Percentiles rank a stretch among this genome's conserved stretches.
These are phyloP conservation scores for Pygmarrhopalites habei DNA, from an alignment of 1,140 invertebrate genomes.

Conservation along the genomic window DNA sequence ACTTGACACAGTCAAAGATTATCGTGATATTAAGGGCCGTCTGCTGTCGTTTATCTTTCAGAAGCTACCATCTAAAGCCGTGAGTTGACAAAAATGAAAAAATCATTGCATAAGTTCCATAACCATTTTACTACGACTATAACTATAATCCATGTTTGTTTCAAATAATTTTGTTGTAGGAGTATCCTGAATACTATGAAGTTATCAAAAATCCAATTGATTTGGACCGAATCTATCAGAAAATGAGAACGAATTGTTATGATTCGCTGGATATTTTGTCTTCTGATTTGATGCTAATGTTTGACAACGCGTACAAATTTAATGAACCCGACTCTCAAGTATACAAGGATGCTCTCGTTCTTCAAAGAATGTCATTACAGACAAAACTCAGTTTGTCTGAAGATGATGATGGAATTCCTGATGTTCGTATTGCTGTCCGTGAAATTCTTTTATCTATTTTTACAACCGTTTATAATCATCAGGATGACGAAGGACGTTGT, in stretches of 20 bases:
- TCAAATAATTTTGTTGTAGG: conserved; percentile 47
- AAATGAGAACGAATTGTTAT: conserved; percentile 71
- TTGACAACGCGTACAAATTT: conserved; percentile 98
- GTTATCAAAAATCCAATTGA: conserved; percentile 96
- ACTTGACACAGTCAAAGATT: conserved; percentile 83
- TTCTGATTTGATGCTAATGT: conserved; percentile 91
- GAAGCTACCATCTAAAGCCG: conserved; percentile 84
- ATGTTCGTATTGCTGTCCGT: conserved; percentile 79
- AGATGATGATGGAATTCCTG: conserved; percentile 76
- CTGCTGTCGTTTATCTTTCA: conserved; percentile 86
- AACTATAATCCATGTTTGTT: conserved; percentile 4
- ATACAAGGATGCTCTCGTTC: conserved; percentile 92
- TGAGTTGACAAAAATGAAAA: conserved; percentile 43
- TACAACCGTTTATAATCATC: conserved; percentile 87
- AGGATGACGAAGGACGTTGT: conserved; percentile 91
- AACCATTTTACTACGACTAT: no score
- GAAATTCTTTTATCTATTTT: conserved; percentile 88
- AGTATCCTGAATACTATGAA: conserved; percentile 97
- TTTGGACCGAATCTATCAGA: conserved; percentile 88
- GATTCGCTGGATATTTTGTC: conserved; percentile 81
- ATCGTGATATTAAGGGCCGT: conserved; percentile 77
- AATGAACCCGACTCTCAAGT: conserved; percentile 98
- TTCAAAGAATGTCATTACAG: conserved; percentile 85
- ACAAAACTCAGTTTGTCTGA: conserved; percentile 82
- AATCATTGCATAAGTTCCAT: no score